Conservation (phyloP, 2,888 invertebrate genomes). For the Synanthedon formicaeformis region DNA sequence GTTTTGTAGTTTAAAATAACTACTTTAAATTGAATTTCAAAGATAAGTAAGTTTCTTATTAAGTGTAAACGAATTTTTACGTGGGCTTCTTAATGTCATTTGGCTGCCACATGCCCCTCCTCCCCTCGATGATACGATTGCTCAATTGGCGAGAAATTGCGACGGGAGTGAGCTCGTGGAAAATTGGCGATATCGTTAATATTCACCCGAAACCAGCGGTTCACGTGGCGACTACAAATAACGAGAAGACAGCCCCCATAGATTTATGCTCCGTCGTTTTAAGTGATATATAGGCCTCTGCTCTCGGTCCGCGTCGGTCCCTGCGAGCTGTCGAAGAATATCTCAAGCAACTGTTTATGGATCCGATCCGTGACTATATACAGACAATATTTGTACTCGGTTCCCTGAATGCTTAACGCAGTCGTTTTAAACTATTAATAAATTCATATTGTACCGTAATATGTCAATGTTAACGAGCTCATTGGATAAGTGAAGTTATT, state of each 20-base stretch:
- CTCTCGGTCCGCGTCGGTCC: conserved; percentile 17
- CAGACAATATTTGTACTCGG: not conserved
- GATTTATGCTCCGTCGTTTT: conserved; percentile 66
- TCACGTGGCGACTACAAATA: conserved; percentile 69
- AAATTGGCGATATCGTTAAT: conserved; percentile 71
- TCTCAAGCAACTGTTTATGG: conserved; percentile 43
- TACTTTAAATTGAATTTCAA: not conserved
- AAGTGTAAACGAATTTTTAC: conserved; percentile 26
- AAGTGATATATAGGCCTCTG: conserved; percentile 59
- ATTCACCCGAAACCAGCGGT: conserved; percentile 66
- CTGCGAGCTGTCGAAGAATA: conserved; percentile 39
- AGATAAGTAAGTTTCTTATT: conserved; percentile 1
- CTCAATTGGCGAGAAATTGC: conserved; percentile 71
- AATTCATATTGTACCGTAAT: too few species aligned
- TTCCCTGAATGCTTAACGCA: conserved; percentile 12
- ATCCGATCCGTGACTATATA: conserved; percentile 12
- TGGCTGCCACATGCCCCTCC: conserved; percentile 21
- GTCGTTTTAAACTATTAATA: too few species aligned
- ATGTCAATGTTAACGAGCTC: too few species aligned
- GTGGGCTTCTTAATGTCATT: conserved; percentile 25
- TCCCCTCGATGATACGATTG: conserved; percentile 55
- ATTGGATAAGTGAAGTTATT: too few species aligned
- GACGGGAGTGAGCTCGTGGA: conserved; percentile 64
- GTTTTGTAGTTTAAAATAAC: too few species aligned
- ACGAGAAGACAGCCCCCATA: conserved; percentile 58